A percentile compares a stretch with the other conserved stretches of the same genome.
Conservation (phyloP, 2,797 vertebrate species). For the Acridotheres tristis region DNA sequence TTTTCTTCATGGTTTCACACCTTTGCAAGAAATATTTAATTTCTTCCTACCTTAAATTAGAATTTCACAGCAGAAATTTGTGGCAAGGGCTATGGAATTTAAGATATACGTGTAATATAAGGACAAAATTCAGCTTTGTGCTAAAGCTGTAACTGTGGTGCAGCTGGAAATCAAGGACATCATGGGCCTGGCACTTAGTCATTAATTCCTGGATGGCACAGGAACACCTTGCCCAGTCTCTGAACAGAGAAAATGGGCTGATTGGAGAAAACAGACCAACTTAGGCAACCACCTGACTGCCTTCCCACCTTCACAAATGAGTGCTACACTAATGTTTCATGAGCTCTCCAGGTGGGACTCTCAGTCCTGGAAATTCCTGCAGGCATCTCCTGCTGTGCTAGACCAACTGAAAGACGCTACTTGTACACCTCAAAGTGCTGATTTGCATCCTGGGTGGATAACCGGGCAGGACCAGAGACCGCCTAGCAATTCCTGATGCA, state of each 20-base stretch:
- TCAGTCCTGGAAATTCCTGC: neutral
- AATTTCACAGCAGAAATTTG: neutral
- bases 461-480: neutral
- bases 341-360: neutral
- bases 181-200: neutral
- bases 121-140: neutral
- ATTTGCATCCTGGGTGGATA: neutral
- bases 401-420: neutral
- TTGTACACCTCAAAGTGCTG: neutral
- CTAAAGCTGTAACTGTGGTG: neutral
- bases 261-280: neutral
- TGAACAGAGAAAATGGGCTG: neutral
- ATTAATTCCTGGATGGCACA: neutral
- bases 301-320: neutral
- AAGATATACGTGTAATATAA: neutral
- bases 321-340: neutral
- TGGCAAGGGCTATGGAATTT: neutral
- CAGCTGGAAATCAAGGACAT: neutral
- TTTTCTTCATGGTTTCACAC: conserved; percentile 26
- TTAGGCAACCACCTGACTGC: neutral
- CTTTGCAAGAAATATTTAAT: conserved; percentile 23
- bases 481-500: neutral
- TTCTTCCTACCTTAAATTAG: conserved; percentile 17
- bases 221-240: neutral
- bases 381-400: conserved; percentile 16